These are phyloP conservation scores for Setipinna tenuifilis DNA, from an alignment of 2,797 vertebrate species.

Conservation along the genomic window DNA sequence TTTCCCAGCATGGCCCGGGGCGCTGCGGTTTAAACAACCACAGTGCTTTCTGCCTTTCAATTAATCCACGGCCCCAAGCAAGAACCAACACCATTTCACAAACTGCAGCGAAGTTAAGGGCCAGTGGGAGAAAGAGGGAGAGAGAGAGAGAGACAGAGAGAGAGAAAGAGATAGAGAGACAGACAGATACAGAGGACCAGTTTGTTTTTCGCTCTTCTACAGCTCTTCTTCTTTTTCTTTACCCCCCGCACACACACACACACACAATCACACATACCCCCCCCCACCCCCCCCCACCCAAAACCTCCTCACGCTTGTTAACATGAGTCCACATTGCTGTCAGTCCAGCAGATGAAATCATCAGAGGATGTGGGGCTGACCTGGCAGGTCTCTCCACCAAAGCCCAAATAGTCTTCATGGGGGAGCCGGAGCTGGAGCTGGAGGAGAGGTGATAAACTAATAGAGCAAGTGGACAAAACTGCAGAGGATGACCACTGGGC, in stretches of 20 bases:
- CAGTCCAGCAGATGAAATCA: constrained; percentile 21
- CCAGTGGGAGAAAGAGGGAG: constrained; percentile 55
- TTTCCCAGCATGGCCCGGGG: constrained; percentile 75
- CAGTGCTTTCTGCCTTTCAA: constrained; percentile 80
- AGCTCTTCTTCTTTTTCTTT: background rate
- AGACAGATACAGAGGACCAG: constrained; percentile 15
- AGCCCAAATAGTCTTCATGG: constrained; percentile 13
- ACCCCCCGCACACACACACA: background rate
- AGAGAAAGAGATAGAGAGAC: constrained; percentile 57
- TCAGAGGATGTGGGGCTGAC: constrained; percentile 12
- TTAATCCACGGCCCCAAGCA: constrained; percentile 80
- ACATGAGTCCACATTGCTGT: constrained; percentile 16
- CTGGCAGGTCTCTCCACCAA: constrained; percentile 3
- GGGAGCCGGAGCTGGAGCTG: background rate
- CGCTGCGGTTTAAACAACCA: constrained; percentile 80
- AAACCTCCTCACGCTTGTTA: constrained; percentile 20
- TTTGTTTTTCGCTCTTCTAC: constrained; percentile 21
- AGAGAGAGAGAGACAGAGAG: constrained; percentile 48
- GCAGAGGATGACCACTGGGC: background rate
- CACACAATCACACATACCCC: background rate
- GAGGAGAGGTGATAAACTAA: constrained; percentile 19
- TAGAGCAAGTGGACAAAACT: background rate
- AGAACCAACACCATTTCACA: constrained; percentile 63
- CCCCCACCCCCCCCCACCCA: background rate
- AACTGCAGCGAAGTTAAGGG: constrained; percentile 45